phyloP scores from a whole-genome alignment of 2,113 vertebrate genomes.

The Ageneiosus marmoratus region DNA sequence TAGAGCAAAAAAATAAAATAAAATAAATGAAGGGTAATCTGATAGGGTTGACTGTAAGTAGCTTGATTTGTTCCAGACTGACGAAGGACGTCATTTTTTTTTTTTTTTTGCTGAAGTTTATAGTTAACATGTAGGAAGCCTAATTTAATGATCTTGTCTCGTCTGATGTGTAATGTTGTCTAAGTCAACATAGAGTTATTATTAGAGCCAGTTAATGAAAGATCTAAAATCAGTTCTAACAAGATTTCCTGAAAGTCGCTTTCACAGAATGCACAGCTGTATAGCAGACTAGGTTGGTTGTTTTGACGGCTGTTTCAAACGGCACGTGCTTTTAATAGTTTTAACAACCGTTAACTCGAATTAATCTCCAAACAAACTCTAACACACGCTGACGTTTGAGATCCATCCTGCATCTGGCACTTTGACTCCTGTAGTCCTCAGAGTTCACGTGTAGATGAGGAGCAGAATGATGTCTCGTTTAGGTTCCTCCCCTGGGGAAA shows the following conservation, averaged over 20 bases:
- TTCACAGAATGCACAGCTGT: background rate
- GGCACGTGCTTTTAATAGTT: background rate
- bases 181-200: background rate
- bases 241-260: background rate
- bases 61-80: background rate
- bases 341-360: background rate
- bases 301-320: background rate
- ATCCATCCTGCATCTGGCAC: slow-evolving; percentile 46
- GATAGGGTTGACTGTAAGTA: background rate
- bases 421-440: slow-evolving; percentile 30
- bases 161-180: background rate
- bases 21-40: background rate
- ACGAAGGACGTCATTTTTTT: background rate
- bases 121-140: background rate
- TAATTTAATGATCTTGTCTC: background rate
- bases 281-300: background rate
- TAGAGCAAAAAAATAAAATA: too few relatives aligned
- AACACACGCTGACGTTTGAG: background rate
- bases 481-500: slow-evolving; percentile 44
- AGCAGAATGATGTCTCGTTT: slow-evolving; percentile 30
- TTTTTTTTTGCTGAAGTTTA: background rate
- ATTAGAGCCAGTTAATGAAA: background rate
- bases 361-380: background rate
- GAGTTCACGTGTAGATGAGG: slow-evolving; percentile 50
- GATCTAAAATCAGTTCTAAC: background rate